Base-by-base conservation (phyloP, 2,113 vertebrate species). In the Misgurnus mizolepis region DNA sequence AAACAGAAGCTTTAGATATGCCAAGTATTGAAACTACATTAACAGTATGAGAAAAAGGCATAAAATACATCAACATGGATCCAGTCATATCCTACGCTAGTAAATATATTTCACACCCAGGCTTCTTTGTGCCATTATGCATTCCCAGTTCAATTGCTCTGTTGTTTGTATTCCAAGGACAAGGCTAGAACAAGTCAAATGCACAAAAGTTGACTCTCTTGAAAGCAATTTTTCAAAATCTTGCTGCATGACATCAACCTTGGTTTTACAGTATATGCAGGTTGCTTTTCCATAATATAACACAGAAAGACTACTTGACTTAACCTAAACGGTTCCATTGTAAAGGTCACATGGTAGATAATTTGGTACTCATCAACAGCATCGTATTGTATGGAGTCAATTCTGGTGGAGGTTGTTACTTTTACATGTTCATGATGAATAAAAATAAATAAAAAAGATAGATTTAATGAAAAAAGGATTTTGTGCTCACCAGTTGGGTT, bases 401-500 rank as follows among this genome's bases (percentile, higher is more conserved):
- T 34, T 34, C 1, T 45, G 27, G 8, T 55, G 34, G 17, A 18
- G 40, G 39, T 58, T 58, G 34, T 58, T 43, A 4, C n/a, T 61
- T 0, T 53, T 67, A 45, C 14, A 67, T 55, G n/a, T 0, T 14
- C 15, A 9, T 69, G 41, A 67, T n/a, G n/a, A n/a, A n/a, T 12
- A 78, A 17, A 7, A 62, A 11, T 43, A n/a, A 34, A 22, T 4
- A 12, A 67, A 55, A 39, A 39, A 40, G n/a, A 50, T 7, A 64
- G 34, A 80, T 39, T 22, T 3, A 22, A 18, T 45, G 17, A 49
- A 47, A n/a, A 39, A 14, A 8, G 65, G 10, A 11, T 65, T n/a
- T 81, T 40, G 14, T 39, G 9, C 95, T 95, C 91, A 97, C 96
- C 95, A 97, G 89, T 97, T 96, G 0, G 94, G 96, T 86, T 97